phyloP scores from a whole-genome alignment of 2,888 invertebrate genomes.

The Drosophila flavopinicola region DNA sequence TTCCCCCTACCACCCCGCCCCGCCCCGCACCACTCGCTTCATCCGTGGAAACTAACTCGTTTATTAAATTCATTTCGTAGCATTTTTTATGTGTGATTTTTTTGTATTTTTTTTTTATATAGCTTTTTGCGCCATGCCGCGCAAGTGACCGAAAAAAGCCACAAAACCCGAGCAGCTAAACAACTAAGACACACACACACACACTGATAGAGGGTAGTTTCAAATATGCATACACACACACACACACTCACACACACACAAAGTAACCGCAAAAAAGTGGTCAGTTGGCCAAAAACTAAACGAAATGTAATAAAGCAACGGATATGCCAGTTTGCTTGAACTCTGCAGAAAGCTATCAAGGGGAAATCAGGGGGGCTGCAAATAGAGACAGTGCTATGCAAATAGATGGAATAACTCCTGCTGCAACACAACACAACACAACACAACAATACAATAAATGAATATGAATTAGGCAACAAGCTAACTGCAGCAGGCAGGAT shows the following conservation, averaged over 20 bases:
- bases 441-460: slow-evolving; percentile 72
- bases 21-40: not conserved
- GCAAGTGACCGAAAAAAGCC: slow-evolving; percentile 58
- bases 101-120: slow-evolving; percentile 8
- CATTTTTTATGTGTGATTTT: slow-evolving; percentile 13
- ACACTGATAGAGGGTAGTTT: not conserved
- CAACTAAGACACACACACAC: slow-evolving; percentile 46
- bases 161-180: slow-evolving; percentile 53
- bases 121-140: slow-evolving; percentile 33
- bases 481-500: not conserved
- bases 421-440: too few relatives aligned
- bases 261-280: slow-evolving; percentile 78
- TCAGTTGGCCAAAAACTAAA: slow-evolving; percentile 79
- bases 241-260: slow-evolving; percentile 43
- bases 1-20: not conserved
- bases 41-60: slow-evolving; percentile 62
- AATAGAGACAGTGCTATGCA: slow-evolving; percentile 32
- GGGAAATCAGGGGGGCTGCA: not conserved
- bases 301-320: slow-evolving; percentile 78
- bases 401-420: slow-evolving; percentile 45
- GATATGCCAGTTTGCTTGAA: slow-evolving; percentile 74
- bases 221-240: slow-evolving; percentile 21
- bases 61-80: slow-evolving; percentile 73
- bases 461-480: slow-evolving; percentile 72
- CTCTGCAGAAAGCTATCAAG: slow-evolving; percentile 19